Conservation (phyloP, 1,140 invertebrate species). For the Tetramorium parvispinum region DNA sequence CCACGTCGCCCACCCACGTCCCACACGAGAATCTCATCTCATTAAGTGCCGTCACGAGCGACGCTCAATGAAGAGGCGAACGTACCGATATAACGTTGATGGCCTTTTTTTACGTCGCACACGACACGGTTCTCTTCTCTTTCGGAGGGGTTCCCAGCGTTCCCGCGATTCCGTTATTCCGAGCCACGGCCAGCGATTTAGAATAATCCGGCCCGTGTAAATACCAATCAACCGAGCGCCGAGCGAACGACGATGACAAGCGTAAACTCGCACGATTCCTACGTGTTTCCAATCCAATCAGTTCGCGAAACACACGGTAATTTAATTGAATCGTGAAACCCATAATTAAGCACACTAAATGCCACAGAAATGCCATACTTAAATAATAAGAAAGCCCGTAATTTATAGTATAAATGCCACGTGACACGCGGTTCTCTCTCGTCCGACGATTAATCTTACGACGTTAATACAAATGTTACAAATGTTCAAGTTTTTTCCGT, state of each 20-base stretch:
- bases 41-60: constrained; percentile 66
- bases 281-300: constrained; percentile 21
- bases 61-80: constrained; percentile 49
- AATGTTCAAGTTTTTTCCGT: not conserved
- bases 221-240: constrained; percentile 22
- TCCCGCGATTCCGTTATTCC: constrained; percentile 18
- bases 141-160: not conserved
- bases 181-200: not conserved
- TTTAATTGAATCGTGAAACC: constrained; percentile 34
- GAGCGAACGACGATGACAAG: not conserved
- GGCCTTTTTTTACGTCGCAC: constrained; percentile 56
- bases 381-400: constrained; percentile 32
- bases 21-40: constrained; percentile 62
- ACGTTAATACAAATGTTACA: constrained; percentile 2
- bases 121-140: not conserved
- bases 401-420: constrained; percentile 34
- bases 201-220: constrained; percentile 9
- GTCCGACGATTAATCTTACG: not conserved
- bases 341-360: constrained; percentile 45
- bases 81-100: constrained; percentile 29
- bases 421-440: constrained; percentile 18
- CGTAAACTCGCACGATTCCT: constrained; percentile 9
- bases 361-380: constrained; percentile 48
- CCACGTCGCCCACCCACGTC: constrained; percentile 63
- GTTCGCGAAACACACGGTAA: constrained; percentile 26